Evolutionary conservation across 2,797 vertebrate species (phyloP), one percentile per base, ranked within the genome.

Genomic region (Oryzias sinensis): DNA sequence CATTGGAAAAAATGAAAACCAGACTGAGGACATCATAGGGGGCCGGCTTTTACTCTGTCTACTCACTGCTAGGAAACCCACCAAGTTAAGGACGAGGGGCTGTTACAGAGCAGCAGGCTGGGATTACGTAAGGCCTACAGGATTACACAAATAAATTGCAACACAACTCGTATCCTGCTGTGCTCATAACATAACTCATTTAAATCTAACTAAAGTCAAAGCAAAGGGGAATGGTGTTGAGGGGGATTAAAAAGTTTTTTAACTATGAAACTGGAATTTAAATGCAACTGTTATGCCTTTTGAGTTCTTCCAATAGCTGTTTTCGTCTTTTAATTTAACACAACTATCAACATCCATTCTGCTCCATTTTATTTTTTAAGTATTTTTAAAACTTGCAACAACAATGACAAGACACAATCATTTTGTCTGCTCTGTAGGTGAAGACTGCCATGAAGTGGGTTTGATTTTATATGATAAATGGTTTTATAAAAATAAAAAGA

Each of bases 21-120:
- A 76, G 82, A 89, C 84, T 87, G 75, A 85, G 79, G 71, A 86
- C 87, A 88, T 89, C 85, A 90, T 87, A 90, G 77, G 56, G 57
- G 79, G 48, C 68, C 72, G 77, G 77, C 70, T 76, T 65, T 80
- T 63, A 49, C 65, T 68, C 67, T 59, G 43, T 74, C 44, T 56
- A 63, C 71, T 48, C 53, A 69, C 59, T 76, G 68, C 62, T 77
- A 65, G 62, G 70, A 69, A 69, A 76, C 55, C 49, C 62, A 52
- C 60, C 59, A 67, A 71, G 52, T 44, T 46, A 53, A 62, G 68
- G 57, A 56, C 70, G 57, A 22, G 25, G 67, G 20, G 71, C 68
- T 56, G 42, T 60, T 46, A 25, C 46, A 64, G 72, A 57, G 27
- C 51, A 60, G 61, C 74, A 53, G 68, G 53, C 65, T 47, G 5